Conservation (phyloP, 2,888 invertebrate genomes). For the Drosophila sordidula region DNA sequence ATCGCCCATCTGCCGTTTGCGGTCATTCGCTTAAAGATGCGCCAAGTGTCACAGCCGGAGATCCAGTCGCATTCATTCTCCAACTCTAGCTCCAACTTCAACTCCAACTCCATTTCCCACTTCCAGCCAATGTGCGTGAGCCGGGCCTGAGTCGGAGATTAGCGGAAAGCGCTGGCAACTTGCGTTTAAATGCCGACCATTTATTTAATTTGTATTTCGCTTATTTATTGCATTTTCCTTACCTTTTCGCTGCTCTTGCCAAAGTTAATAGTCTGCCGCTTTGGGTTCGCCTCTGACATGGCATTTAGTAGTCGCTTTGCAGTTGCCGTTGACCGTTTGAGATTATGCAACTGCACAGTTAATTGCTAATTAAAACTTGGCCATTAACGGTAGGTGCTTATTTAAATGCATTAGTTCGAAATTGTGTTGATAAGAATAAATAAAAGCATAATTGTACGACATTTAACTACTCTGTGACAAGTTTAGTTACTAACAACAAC, state of each 20-base stretch:
- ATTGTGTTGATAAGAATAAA: slow-evolving; percentile 47
- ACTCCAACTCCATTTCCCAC: slow-evolving; percentile 15
- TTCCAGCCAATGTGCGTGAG: slow-evolving; percentile 35
- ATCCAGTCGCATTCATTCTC: background rate
- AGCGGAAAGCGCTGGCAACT: slow-evolving; percentile 53
- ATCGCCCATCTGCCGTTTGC: slow-evolving; percentile 66
- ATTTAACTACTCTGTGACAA: background rate
- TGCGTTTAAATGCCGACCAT: slow-evolving; percentile 76
- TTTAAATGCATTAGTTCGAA: slow-evolving; percentile 26
- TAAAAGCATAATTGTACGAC: background rate
- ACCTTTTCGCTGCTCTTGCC: slow-evolving; percentile 23
- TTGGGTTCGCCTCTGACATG: slow-evolving; percentile 28
- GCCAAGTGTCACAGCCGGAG: slow-evolving; percentile 64
- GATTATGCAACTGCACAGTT: slow-evolving; percentile 62
- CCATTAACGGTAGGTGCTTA: slow-evolving; percentile 50
- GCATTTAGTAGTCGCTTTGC: slow-evolving; percentile 24
- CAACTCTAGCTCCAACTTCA: slow-evolving; percentile 10
- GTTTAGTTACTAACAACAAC: background rate
- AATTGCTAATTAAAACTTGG: slow-evolving; percentile 74
- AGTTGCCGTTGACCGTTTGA: slow-evolving; percentile 32
- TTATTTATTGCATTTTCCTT: slow-evolving; percentile 55
- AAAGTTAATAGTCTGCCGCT: slow-evolving; percentile 58
- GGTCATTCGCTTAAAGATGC: slow-evolving; percentile 67
- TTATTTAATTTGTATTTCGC: slow-evolving; percentile 74
- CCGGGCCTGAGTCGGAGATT: slow-evolving; percentile 48